phyloP scores from a whole-genome alignment of 2,888 invertebrate species.

The Cremastobaeus sp. region DNA sequence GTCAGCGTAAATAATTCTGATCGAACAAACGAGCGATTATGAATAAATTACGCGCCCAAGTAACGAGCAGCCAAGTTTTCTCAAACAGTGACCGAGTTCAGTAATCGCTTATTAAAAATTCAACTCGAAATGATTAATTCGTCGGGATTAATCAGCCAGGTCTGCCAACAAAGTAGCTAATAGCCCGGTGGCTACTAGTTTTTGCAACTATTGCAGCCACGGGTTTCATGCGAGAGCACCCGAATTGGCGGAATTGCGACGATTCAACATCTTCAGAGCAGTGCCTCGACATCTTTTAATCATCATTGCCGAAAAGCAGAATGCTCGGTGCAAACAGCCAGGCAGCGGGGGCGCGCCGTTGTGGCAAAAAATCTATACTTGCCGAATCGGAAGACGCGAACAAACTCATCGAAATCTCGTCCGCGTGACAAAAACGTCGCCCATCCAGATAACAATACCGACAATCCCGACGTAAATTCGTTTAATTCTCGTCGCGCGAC shows the following conservation, averaged over 20 bases:
- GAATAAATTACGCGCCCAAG: slow-evolving; percentile 25
- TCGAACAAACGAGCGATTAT: slow-evolving; percentile 29
- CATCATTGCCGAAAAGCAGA: slow-evolving; percentile 31
- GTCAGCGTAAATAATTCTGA: slow-evolving; percentile 23
- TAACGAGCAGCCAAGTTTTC: too few species aligned
- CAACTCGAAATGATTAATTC: too few species aligned
- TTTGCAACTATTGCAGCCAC: too few species aligned
- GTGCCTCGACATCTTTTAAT: slow-evolving; percentile 17
- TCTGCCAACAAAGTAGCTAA: too few species aligned
- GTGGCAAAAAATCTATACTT: slow-evolving; percentile 22
- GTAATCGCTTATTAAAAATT: too few species aligned
- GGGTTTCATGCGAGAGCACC: too few species aligned
- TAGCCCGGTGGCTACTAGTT: too few species aligned
- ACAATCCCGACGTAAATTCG: slow-evolving; percentile 35
- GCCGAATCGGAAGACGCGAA: slow-evolving; percentile 24
- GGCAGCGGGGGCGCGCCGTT: neutral
- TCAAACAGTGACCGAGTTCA: too few species aligned
- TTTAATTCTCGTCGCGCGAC: slow-evolving; percentile 10
- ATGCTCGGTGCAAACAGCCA: slow-evolving; percentile 26
- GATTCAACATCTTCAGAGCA: too few species aligned
- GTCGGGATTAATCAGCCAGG: too few species aligned
- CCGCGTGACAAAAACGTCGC: slow-evolving; percentile 10
- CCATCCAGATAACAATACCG: slow-evolving; percentile 22
- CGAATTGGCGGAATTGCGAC: too few species aligned
- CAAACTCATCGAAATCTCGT: slow-evolving; percentile 29